Evolutionary conservation across 2,888 invertebrate species (phyloP), one percentile per base, ranked within the genome.

Genomic region (Apodemia duryi): DNA sequence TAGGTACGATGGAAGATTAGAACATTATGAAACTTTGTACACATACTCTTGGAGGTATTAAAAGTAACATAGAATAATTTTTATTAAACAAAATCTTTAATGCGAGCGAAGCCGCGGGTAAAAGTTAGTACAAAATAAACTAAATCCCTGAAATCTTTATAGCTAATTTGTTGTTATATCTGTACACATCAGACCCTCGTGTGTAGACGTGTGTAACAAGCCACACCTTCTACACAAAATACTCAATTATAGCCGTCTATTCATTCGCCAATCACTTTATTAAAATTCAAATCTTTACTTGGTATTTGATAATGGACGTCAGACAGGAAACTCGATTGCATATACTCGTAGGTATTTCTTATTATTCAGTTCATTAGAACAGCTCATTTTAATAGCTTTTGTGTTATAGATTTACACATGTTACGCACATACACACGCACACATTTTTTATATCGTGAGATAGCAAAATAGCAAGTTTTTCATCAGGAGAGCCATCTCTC

Each of bases 231-330:
- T 54, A 54, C 54, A 32, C 10, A 29, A 28, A 29, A 54, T 54
- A 11, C 54, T 6, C 29, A 32, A 54, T 32, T 29, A 28, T 3
- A 11, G 28, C 4, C 28, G 29, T 29, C 0, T 11, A 32, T 54
- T 29, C 28, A 32, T 54, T 29, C 28, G 54, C 54, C 54, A 46
- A 46, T 46, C 46, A 4, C 11, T 46, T 32, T 54, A 54, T 54
- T 54, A 29, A 29, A 54, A 54, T 54, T 54, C 54, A 54, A 54
- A 54, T 29, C 29, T 29, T 29, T 11, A 28, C 29, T 9, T 54
- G 54, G 54, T 11, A 54, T 54, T 54, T 54, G 28, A 54, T 54
- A 54, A 29, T 54, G 11, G 54, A 29, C 54, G 54, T 54, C 29
- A 29, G 10, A 11, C 54, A 28, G 54, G 54, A 54, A 54, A 54